These are phyloP conservation scores for Colostygia pectinataria DNA, from an alignment of 2,888 invertebrate genomes.

Conservation along the genomic window DNA sequence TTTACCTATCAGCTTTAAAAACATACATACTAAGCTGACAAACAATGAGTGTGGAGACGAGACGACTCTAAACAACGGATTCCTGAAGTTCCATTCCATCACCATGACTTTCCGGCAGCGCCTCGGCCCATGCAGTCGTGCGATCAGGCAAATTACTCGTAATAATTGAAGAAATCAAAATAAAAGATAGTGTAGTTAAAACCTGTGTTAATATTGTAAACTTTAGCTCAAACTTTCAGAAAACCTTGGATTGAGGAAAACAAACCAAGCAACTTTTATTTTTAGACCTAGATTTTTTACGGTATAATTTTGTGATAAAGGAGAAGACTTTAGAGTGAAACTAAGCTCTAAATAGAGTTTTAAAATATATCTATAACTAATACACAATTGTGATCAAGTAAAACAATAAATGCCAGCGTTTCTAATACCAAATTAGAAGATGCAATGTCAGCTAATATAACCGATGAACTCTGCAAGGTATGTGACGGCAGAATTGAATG, in stretches of 20 bases:
- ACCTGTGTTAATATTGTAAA: no score
- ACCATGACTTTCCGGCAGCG: slow-evolving; percentile 1
- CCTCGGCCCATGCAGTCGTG: slow-evolving; percentile 2
- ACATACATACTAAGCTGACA: slow-evolving; percentile 41
- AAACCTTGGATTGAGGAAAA: no score
- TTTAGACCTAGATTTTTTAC: no score
- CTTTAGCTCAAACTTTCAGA: no score
- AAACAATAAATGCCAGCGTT: background rate
- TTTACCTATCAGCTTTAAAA: slow-evolving; percentile 3
- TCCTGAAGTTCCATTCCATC: slow-evolving; percentile 9
- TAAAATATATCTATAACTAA: no score
- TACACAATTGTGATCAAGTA: no score
- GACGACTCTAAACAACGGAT: slow-evolving; percentile 38
- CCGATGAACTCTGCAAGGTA: slow-evolving; percentile 70
- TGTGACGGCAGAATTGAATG: slow-evolving; percentile 76
- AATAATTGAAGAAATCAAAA: no score
- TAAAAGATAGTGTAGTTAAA: no score
- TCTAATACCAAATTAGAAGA: slow-evolving; percentile 47
- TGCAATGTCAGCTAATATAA: slow-evolving; percentile 71
- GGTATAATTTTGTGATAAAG: no score
- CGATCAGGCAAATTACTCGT: background rate
- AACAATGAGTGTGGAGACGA: slow-evolving; percentile 42
- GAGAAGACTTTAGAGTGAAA: no score
- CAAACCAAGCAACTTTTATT: no score
- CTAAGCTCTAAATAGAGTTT: no score